These are phyloP conservation scores for Papilio machaon DNA, from an alignment of 1,140 invertebrate genomes.

Conservation along the genomic window DNA sequence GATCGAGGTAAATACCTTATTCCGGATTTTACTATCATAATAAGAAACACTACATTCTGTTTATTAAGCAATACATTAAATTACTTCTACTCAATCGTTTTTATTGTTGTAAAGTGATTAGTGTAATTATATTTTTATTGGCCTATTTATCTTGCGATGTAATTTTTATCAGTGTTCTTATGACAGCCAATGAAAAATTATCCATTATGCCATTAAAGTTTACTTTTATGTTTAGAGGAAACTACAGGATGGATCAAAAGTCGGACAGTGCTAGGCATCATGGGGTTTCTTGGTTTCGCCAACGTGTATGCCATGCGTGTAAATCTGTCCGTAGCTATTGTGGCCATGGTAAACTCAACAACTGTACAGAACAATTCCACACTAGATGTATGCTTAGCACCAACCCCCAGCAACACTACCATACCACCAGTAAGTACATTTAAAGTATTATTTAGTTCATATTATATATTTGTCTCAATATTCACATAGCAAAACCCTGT, in stretches of 20 bases:
- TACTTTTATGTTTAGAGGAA: conserved; percentile 70
- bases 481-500: not conserved
- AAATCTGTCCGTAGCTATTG: conserved; percentile 96
- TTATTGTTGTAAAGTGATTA: conserved; percentile 4
- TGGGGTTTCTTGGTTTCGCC: conserved; percentile 91
- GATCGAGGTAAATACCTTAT: conserved; percentile 59
- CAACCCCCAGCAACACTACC: conserved; percentile 81
- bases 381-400: conserved; percentile 84
- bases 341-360: conserved; percentile 95
- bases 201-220: not conserved
- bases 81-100: not conserved
- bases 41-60: not conserved
- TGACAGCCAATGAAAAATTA: no score
- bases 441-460: conserved; percentile 27
- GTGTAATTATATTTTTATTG: conserved; percentile 13
- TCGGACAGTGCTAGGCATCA: conserved; percentile 88
- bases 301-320: conserved; percentile 96
- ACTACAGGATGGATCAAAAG: conserved; percentile 86
- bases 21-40: not conserved
- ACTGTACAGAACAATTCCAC: conserved; percentile 82
- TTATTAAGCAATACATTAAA: not conserved
- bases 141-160: conserved; percentile 12
- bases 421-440: conserved; percentile 81
- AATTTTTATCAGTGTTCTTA: not conserved
- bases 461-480: not conserved